Percentiles rank a stretch among this genome's conserved stretches.
Conservation (phyloP, 2,888 invertebrate species). For the Chymomyza amoena region DNA sequence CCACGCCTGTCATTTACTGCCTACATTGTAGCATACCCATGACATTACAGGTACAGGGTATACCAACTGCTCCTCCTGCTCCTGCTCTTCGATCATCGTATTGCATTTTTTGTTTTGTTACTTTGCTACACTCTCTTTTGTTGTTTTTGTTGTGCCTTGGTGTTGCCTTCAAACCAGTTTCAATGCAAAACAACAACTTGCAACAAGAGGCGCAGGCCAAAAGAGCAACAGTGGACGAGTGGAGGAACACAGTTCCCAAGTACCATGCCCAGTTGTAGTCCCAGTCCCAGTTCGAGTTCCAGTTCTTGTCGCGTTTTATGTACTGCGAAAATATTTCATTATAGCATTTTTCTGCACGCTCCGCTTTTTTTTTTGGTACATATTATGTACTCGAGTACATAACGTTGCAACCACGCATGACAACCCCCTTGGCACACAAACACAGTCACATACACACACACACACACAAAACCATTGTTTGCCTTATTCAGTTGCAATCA, state of each 20-base stretch:
- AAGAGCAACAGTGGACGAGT: background rate
- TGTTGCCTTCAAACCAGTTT: background rate
- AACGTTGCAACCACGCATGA: conserved; percentile 13
- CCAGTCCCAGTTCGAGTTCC: background rate
- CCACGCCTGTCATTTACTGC: background rate
- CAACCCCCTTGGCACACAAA: conserved; percentile 25
- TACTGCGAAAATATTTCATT: conserved; percentile 43
- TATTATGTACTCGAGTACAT: background rate
- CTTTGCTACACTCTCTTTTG: conserved; percentile 3
- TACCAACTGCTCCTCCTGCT: background rate
- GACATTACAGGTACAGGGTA: background rate
- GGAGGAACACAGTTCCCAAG: background rate
- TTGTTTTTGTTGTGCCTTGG: conserved; percentile 19
- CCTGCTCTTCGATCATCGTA: conserved; percentile 40
- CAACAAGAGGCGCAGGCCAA: background rate
- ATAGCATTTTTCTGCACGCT: conserved; percentile 44
- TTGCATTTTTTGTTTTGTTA: conserved; percentile 41
- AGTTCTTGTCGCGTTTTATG: background rate
- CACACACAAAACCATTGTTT: conserved; percentile 32
- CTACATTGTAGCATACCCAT: background rate
- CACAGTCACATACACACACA: conserved; percentile 16
- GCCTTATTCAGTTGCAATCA: conserved; percentile 54
- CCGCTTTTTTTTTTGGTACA: conserved; percentile 12
- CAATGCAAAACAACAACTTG: conserved; percentile 4
- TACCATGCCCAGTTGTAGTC: background rate